Percentiles rank a stretch among this genome's conserved stretches.
Conservation (phyloP, 2,797 vertebrate genomes). For the Silurus lanzhouensis region DNA sequence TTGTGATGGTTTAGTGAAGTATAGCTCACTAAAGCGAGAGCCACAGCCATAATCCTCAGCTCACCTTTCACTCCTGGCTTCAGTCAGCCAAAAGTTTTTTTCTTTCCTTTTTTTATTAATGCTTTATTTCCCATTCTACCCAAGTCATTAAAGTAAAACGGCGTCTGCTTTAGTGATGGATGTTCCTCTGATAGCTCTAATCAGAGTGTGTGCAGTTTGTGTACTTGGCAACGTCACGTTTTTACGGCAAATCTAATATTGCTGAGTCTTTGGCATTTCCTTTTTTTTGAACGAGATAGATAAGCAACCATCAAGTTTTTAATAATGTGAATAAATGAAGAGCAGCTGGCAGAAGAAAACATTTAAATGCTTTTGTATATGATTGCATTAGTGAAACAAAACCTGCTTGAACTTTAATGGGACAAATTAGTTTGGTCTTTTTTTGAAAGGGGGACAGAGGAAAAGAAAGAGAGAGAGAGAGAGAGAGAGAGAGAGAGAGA, state of each 20-base stretch:
- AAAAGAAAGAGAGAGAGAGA: too few species aligned
- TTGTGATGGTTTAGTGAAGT: conserved; percentile 52
- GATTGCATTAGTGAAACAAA: conserved; percentile 42
- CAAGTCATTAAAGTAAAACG: neutral
- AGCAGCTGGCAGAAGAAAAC: neutral
- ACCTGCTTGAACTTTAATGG: conserved; percentile 57
- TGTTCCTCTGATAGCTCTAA: neutral
- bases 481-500: too few species aligned
- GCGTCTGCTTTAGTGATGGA: neutral
- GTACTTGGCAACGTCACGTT: neutral
- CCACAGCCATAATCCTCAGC: conserved; percentile 48
- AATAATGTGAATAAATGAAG: neutral
- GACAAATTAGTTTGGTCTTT: conserved; percentile 50
- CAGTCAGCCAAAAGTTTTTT: neutral
- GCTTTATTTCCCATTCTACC: conserved; percentile 24
- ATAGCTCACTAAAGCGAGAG: conserved; percentile 44
- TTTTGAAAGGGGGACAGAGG: neutral
- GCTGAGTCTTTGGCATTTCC: neutral
- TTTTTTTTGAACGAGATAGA: neutral
- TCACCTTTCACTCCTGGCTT: conserved; percentile 50
- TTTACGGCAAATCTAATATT: neutral
- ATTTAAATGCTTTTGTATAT: conserved; percentile 36
- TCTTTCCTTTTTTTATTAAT: neutral
- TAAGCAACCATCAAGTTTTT: neutral
- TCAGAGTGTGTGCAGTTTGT: neutral